Evolutionary conservation across 2,113 vertebrate genomes (phyloP).

Genomic region (Xerus inauris): DNA sequence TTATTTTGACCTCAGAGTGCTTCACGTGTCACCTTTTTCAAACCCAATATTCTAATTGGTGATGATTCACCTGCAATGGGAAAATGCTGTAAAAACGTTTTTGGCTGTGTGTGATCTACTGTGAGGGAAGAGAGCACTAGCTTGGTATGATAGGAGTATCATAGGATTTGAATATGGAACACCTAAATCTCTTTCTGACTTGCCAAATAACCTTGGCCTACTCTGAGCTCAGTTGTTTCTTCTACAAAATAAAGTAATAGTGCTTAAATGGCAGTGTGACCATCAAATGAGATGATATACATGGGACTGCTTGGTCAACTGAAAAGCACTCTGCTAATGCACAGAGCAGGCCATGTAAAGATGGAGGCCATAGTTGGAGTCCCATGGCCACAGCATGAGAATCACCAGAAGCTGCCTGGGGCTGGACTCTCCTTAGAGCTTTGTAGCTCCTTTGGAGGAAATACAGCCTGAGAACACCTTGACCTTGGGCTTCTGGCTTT

Average conservation of each 20-base stretch:
- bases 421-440: neutral
- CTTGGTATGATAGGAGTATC: neutral
- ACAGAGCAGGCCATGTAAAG: neutral
- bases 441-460: neutral
- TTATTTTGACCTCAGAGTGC: neutral
- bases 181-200: neutral
- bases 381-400: fast-evolving
- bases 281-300: neutral
- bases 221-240: neutral
- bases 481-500: neutral
- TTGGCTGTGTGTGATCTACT: neutral
- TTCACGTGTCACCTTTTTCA: neutral
- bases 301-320: neutral
- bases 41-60: neutral
- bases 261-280: neutral
- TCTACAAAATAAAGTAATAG: neutral
- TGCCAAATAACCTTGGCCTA: neutral
- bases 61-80: neutral
- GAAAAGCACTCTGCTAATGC: neutral
- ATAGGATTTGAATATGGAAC: neutral
- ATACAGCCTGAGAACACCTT: neutral
- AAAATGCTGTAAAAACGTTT: neutral
- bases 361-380: neutral
- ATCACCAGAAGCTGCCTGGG: neutral
- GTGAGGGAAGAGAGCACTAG: neutral